Evolutionary conservation across 1,140 invertebrate species (phyloP), one percentile per base, ranked within the genome.

Genomic region (Diorhabda carinulata): DNA sequence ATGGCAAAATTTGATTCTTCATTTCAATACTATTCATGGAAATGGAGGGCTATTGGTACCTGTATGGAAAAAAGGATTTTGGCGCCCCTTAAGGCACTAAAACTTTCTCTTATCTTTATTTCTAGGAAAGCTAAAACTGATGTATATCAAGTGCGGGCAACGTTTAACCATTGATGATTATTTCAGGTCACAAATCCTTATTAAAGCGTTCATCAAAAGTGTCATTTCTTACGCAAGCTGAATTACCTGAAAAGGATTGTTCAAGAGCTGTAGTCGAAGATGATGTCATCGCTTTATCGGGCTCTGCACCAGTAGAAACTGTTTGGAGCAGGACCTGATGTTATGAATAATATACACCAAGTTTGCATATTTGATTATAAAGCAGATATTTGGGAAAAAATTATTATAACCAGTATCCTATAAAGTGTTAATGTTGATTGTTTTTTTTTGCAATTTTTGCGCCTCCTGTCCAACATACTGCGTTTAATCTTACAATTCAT

Each of bases 171-270:
- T 60, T 67, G 65, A 45, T 66, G 65, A 66, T 66, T 66, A n/a
- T 59, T 66, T 59, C 57, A 41, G 65, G 65, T 57, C 65, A 66
- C 41, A 66, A 66, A 58, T 57, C 25, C 25, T 25, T 25, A 25
- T 25, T 25, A 25, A 25, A 25, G 25, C 58, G 56, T 67, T 67
- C 57, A 67, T 67, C 58, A 58, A 67, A 61, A 67, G 66, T 61
- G 66, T 67, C 66, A 66, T 42, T 66, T 66, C 56, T 66, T 58
- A 66, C 65, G 57, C 65, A 66, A 59, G 65, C 65, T 66, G 63
- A 64, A 64, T 64, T 66, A 66, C 65, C 41, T 66, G 57, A 66
- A 66, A 25, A 58, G 65, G 56, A 66, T 66, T 66, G 65, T 66
- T 66, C 65, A 66, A 66, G 65, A 58, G 65, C 57, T 66, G 65